Percentiles rank a stretch among this genome's conserved stretches.
Conservation (phyloP, 1,140 invertebrate species). For the Calliphora vicina region DNA sequence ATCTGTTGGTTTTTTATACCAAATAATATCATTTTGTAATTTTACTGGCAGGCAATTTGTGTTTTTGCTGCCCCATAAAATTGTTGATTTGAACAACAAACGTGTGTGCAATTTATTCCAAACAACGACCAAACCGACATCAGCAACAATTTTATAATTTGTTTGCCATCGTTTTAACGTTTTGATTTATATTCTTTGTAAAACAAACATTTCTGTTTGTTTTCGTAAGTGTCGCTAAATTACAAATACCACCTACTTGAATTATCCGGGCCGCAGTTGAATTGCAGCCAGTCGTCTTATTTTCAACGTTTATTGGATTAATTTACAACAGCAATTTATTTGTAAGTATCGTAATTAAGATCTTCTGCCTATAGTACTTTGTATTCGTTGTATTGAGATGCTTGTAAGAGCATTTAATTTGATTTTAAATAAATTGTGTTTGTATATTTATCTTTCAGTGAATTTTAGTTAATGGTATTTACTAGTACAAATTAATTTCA, state of each 20-base stretch:
- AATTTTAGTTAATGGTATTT: neutral
- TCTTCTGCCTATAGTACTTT: neutral
- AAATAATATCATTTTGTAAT: neutral
- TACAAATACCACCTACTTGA: neutral
- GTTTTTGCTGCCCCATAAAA: neutral
- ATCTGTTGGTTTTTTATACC: neutral
- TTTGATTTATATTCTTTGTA: neutral
- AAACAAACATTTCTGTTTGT: neutral
- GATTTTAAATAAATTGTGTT: neutral
- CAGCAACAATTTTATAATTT: neutral
- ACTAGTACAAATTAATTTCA: too few relatives aligned
- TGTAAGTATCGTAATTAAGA: conserved; percentile 32
- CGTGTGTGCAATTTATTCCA: neutral
- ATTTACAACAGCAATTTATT: conserved; percentile 19
- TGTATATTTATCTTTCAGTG: neutral
- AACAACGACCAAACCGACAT: neutral
- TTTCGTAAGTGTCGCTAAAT: neutral
- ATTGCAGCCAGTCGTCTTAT: neutral
- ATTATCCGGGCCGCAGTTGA: neutral
- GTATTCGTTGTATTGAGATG: neutral
- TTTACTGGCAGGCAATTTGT: neutral
- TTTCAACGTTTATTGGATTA: conserved; percentile 32
- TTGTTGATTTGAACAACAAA: neutral
- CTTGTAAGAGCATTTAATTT: neutral
- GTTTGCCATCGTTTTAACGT: neutral